Evolutionary conservation across 2,888 invertebrate species (phyloP).

Genomic region (Dysmachus trigonus): DNA sequence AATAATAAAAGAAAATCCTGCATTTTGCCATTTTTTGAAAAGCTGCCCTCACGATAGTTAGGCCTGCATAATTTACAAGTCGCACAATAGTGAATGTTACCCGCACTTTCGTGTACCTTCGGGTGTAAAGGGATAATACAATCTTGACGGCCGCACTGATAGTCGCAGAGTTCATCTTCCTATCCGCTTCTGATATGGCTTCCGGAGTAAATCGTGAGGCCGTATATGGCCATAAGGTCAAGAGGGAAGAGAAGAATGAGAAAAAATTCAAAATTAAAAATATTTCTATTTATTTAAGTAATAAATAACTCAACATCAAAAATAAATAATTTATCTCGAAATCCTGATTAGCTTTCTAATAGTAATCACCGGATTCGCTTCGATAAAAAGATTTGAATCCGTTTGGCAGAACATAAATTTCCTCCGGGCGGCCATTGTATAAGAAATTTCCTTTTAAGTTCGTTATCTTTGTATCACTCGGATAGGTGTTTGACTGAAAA

Average conservation of each 20-base stretch:
- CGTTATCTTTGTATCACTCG: constrained; percentile 73
- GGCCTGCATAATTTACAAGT: too few relatives aligned
- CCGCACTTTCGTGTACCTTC: too few relatives aligned
- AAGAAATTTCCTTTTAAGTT: constrained; percentile 78
- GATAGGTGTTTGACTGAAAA: constrained; percentile 65
- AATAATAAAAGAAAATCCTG: too few relatives aligned
- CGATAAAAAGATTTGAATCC: not conserved
- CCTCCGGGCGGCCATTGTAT: constrained; percentile 74
- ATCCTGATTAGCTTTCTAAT: not conserved
- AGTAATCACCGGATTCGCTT: not conserved
- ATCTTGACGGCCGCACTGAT: too few relatives aligned
- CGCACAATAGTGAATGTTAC: too few relatives aligned
- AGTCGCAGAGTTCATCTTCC: too few relatives aligned
- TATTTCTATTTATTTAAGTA: not conserved
- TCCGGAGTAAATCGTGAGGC: too few relatives aligned
- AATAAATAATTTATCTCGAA: not conserved
- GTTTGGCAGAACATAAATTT: constrained; percentile 58
- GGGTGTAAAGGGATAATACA: too few relatives aligned
- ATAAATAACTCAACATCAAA: not conserved
- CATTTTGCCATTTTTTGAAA: too few relatives aligned
- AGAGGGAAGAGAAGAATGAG: not conserved
- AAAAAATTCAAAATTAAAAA: not conserved
- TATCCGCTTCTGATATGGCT: too few relatives aligned
- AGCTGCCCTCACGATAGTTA: too few relatives aligned
- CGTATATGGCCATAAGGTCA: too few relatives aligned